phyloP scores from a whole-genome alignment of 1,140 invertebrate genomes.

The Drosophila ironensis region DNA sequence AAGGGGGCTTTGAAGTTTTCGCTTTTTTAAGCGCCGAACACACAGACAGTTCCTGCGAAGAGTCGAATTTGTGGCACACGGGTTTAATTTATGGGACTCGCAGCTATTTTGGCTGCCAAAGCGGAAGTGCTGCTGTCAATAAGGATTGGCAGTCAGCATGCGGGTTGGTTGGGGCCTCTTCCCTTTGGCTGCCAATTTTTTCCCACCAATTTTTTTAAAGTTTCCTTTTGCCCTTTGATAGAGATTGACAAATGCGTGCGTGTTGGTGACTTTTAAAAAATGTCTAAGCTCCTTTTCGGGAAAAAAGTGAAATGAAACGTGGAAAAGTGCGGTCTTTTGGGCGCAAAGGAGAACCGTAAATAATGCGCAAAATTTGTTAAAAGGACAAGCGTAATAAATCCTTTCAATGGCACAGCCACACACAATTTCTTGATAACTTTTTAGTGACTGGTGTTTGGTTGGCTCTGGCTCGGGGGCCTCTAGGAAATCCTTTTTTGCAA shows the following conservation, averaged over 20 bases:
- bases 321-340: slow-evolving; percentile 41
- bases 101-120: slow-evolving; percentile 78
- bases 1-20: neutral
- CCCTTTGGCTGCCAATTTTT: slow-evolving; percentile 6
- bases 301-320: slow-evolving; percentile 68
- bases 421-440: slow-evolving; percentile 73
- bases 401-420: slow-evolving; percentile 57
- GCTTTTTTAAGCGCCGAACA: no score
- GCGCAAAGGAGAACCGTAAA: slow-evolving; percentile 48
- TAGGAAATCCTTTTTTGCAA: slow-evolving; percentile 38
- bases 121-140: slow-evolving; percentile 78
- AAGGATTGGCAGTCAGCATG: slow-evolving; percentile 75
- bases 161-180: slow-evolving; percentile 31
- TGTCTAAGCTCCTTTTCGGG: slow-evolving; percentile 54
- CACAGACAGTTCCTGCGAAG: slow-evolving; percentile 11
- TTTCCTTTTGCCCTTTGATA: slow-evolving; percentile 45
- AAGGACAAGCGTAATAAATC: slow-evolving; percentile 78
- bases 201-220: neutral
- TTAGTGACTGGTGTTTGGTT: slow-evolving; percentile 66
- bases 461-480: slow-evolving; percentile 7
- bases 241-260: slow-evolving; percentile 76
- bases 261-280: slow-evolving; percentile 79
- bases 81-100: slow-evolving; percentile 75
- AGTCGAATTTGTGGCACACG: slow-evolving; percentile 69
- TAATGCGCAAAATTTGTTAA: slow-evolving; percentile 80